Conservation (phyloP, 1,140 invertebrate genomes). For the Drosophila athabasca region DNA sequence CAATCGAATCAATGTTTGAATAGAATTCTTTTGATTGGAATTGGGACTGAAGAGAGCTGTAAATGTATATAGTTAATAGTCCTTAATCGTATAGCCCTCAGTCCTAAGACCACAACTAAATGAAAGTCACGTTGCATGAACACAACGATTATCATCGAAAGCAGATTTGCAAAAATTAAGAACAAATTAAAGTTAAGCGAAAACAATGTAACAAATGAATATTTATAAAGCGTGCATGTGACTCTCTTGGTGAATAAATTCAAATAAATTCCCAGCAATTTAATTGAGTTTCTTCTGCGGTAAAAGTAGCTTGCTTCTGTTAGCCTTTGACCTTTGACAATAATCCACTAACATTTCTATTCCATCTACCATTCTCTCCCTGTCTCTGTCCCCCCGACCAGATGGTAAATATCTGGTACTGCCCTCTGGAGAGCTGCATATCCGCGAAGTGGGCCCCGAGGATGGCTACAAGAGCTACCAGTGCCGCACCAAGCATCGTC, state of each 20-base stretch:
- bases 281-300: conserved; percentile 35
- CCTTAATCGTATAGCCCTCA: conserved; percentile 30
- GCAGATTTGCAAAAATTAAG: conserved; percentile 11
- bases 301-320: background rate
- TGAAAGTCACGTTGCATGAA: conserved; percentile 58
- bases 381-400: conserved; percentile 76
- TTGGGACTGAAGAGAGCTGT: conserved; percentile 30
- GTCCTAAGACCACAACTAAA: conserved; percentile 23
- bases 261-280: conserved; percentile 35
- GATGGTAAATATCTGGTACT: conserved; percentile 97
- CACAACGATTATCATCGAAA: conserved; percentile 12
- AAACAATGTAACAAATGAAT: conserved; percentile 3
- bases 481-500: conserved; percentile 96
- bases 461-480: conserved; percentile 97
- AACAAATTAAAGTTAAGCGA: conserved; percentile 11
- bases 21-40: conserved; percentile 17
- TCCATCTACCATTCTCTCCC: conserved; percentile 12
- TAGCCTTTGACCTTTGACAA: background rate
- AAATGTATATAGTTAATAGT: too few relatives aligned
- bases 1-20: conserved; percentile 11
- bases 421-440: conserved; percentile 96
- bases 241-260: conserved; percentile 43
- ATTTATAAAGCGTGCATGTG: conserved; percentile 36
- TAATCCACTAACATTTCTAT: conserved; percentile 41
- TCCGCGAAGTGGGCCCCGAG: conserved; percentile 95